Evolutionary conservation across 1,140 invertebrate genomes (phyloP).

Genomic region (Cephus cinctus): DNA sequence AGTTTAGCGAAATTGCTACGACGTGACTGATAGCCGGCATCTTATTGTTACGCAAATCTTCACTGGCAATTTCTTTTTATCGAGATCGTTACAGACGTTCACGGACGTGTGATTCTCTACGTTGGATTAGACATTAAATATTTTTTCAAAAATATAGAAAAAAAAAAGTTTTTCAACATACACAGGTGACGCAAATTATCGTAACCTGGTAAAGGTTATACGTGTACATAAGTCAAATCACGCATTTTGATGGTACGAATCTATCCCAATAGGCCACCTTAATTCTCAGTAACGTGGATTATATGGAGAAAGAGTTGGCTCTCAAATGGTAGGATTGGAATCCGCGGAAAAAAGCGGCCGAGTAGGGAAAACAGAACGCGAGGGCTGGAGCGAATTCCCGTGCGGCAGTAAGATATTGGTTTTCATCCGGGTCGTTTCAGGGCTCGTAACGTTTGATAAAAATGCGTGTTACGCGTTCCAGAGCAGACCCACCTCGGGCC

Average conservation of each 20-base stretch:
- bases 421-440: constrained; percentile 53
- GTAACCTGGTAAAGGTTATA: too few species aligned
- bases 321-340: not conserved
- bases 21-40: constrained; percentile 12
- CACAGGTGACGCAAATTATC: too few species aligned
- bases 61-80: constrained; percentile 11
- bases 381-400: constrained; percentile 38
- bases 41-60: constrained; percentile 16
- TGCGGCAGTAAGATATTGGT: constrained; percentile 53
- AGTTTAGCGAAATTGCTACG: constrained; percentile 9
- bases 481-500: constrained; percentile 38
- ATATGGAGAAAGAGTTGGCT: not conserved
- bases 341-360: constrained; percentile 9
- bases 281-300: too few species aligned
- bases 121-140: too few species aligned
- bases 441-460: constrained; percentile 57
- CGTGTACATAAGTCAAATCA: too few species aligned
- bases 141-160: too few species aligned
- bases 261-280: too few species aligned
- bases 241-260: too few species aligned
- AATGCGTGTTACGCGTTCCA: constrained; percentile 55
- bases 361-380: constrained; percentile 17
- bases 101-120: too few species aligned
- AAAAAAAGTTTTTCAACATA: too few species aligned
- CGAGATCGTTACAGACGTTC: constrained; percentile 4